Base-by-base conservation (phyloP, 1,140 invertebrate species). In the Diorhabda sublineata region DNA sequence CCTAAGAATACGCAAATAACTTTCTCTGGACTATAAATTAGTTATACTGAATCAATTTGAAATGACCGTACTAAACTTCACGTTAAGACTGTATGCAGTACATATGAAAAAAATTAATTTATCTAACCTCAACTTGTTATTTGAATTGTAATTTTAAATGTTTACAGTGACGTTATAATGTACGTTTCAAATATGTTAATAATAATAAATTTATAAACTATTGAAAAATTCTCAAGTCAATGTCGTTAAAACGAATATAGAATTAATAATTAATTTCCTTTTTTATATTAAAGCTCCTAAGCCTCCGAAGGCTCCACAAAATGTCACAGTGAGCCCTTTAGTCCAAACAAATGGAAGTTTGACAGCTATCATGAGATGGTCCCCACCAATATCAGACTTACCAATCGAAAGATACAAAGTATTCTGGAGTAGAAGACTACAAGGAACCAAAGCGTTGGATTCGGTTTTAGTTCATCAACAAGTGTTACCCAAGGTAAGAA, bases 221-320 rank as follows among this genome's bases (percentile, higher is more conserved):
- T 26, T 26, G 26, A 26, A 26, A 26, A 26, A 26, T 26, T 26
- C 26, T 26, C 26, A 26, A 26, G 26, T 26, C 26, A 26, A 26
- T 26, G 26, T 26, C 26, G 26, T 26, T 26, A 26, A 26, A 26
- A 52, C 47, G 5, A 45, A 67, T 43, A 68, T 47, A 56, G 41
- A 8, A 42, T 62, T 61, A 42, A 61, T 56, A 68, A 56, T 41
- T 59, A 4, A 42, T 7, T 59, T 66, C 26, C 68, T 47, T 75
- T 69, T 70, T 59, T 57, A 62, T 26, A 26, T 26, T 26, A 26
- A 26, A 89, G 90, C 86, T 63, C 90, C 90, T 1, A 83, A 85
- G 64, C 84, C 85, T 11, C 90, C 90, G 1, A 84, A 85, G 11
- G 82, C 86, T 41, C 90, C 90, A 0, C 84, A 83, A 70, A 89